Percentiles rank a stretch among this genome's conserved stretches.
phyloP scores from a whole-genome alignment of 2,797 vertebrate species.

The Artibeus lituratus region DNA sequence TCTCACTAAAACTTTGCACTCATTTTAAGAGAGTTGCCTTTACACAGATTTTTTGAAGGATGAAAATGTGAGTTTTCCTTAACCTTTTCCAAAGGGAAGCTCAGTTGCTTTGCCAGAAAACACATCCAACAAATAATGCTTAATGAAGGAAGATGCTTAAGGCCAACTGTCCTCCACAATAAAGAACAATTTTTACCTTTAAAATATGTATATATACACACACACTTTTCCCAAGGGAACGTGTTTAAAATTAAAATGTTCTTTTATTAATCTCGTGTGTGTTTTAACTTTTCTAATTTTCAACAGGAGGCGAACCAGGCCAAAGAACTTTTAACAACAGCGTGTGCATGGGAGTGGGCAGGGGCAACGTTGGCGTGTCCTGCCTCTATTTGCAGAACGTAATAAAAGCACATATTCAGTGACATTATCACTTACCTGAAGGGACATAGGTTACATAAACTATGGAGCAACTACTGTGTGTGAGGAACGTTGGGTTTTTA shows the following conservation, averaged over 20 bases:
- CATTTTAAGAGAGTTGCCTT: conserved; percentile 9
- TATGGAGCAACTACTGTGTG: not conserved
- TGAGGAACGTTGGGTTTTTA: not conserved
- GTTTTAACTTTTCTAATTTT: not conserved
- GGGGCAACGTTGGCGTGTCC: not conserved
- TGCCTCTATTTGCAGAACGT: not conserved
- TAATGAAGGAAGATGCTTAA: not conserved
- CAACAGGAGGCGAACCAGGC: not conserved
- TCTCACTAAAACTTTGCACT: not conserved
- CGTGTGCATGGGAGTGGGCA: not conserved
- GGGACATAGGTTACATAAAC: not conserved
- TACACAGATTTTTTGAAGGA: not conserved
- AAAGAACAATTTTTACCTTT: not conserved
- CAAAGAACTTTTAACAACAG: conserved; percentile 19
- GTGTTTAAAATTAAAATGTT: not conserved
- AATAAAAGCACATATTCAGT: not conserved
- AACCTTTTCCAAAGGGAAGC: not conserved
- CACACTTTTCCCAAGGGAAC: not conserved
- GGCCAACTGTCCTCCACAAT: not conserved
- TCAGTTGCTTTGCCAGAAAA: not conserved
- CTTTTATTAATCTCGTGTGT: not conserved
- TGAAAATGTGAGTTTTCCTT: conserved; percentile 5
- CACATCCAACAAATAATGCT: not conserved
- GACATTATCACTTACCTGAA: not conserved
- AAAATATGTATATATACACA: not conserved